Conservation (phyloP, 2,113 vertebrate species). For the Thunnus maccoyii region DNA sequence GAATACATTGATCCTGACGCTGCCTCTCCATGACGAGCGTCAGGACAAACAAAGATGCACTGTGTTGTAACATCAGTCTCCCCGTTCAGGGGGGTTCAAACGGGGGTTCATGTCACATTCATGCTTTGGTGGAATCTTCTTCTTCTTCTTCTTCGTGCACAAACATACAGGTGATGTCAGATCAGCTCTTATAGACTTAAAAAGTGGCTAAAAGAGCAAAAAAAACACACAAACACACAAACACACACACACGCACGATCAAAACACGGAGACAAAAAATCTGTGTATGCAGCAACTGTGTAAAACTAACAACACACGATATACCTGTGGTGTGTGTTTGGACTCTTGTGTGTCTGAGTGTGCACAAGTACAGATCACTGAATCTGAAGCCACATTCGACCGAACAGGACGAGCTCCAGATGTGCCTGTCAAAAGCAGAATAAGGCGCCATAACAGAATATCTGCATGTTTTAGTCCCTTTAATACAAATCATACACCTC, state of each 20-base stretch:
- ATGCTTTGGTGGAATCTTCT: slow-evolving; percentile 58
- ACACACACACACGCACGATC: background rate
- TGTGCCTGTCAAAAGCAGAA: no score
- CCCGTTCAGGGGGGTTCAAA: background rate
- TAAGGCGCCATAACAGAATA: background rate
- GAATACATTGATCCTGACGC: slow-evolving; percentile 38
- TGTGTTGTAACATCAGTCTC: background rate
- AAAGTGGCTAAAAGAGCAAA: slow-evolving; percentile 5
- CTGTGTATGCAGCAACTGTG: background rate
- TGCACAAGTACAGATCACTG: slow-evolving; percentile 4
- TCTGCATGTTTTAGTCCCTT: slow-evolving; percentile 40
- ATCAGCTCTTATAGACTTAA: background rate
- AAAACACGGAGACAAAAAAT: background rate
- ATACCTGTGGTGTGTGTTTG: background rate
- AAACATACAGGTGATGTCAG: background rate
- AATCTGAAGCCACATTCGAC: background rate
- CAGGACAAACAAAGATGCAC: background rate
- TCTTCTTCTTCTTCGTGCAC: slow-evolving; percentile 40
- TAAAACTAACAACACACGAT: slow-evolving; percentile 6
- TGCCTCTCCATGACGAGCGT: slow-evolving; percentile 10
- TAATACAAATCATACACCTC: background rate
- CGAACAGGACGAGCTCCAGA: background rate
- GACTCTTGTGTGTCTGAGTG: background rate
- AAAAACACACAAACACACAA: no score
- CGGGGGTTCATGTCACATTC: slow-evolving; percentile 17